These are phyloP conservation scores for Myanophis thanlyinensis DNA, from an alignment of 2,113 vertebrate species.

Conservation along the genomic window DNA sequence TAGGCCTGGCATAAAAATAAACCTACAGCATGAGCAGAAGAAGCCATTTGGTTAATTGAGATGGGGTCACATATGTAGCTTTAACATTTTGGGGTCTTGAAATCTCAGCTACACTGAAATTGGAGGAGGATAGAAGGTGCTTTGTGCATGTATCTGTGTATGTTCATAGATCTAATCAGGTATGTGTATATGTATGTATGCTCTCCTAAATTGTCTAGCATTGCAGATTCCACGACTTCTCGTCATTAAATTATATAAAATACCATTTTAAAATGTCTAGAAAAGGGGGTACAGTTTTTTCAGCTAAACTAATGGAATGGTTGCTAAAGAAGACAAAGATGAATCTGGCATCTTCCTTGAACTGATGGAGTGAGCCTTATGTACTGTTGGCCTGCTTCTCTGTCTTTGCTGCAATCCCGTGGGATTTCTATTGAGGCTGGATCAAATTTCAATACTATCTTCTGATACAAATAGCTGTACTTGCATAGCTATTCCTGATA, in stretches of 20 bases:
- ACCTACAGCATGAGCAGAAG: neutral
- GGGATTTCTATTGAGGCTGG: neutral
- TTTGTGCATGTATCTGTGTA: neutral
- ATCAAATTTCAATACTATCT: neutral
- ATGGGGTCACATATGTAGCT: neutral
- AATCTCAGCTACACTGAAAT: neutral
- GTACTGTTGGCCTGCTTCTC: neutral
- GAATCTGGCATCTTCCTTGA: neutral
- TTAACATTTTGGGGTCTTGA: neutral
- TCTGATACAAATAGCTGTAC: neutral
- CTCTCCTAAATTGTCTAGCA: neutral
- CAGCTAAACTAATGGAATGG: neutral
- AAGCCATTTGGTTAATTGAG: neutral
- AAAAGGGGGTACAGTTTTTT: neutral
- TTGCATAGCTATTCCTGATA: neutral
- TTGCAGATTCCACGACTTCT: neutral
- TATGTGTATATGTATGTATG: neutral
- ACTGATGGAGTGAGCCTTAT: neutral
- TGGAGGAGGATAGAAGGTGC: neutral
- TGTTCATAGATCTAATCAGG: neutral
- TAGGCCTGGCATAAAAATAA: neutral
- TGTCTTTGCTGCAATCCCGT: neutral
- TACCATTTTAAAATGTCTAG: neutral
- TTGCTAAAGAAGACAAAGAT: neutral
- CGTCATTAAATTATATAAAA: neutral